Evolutionary conservation across 2,888 invertebrate species (phyloP), one percentile per base, ranked within the genome.

Genomic region (Nysson spinosus): DNA sequence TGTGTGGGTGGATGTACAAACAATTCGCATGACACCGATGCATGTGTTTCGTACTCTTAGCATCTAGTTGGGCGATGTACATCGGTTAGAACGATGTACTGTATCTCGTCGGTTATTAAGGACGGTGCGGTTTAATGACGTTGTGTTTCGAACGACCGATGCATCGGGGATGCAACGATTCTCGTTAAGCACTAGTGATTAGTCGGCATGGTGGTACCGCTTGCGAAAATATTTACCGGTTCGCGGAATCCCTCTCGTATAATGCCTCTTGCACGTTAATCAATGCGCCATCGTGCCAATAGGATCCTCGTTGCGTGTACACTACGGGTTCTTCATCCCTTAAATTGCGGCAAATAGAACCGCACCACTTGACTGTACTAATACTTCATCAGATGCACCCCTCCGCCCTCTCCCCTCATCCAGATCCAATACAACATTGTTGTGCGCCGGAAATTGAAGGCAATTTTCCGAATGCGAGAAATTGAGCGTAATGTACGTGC

Each of bases 101-200:
- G 42, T 49, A 55, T 67, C 67, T 39, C 55, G 28, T 46, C 58
- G 70, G n/a, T 73, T 79, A 75, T 80, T 77, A 72, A 71, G 64
- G 66, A 60, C 60, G 62, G 63, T 76, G 71, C 63, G 64, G 64
- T 78, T 71, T 80, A 80, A 80, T 62, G 75, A 77, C 69, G 70
- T 75, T 67, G 69, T 35, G 51, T 37, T 40, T 37, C 19, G 42
- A 54, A 44, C 34, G 49, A 40, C 17, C 30, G 34, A 19, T 42
- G 60, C 50, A 55, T 55, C 66, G 30, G 26, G 22, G 50, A 40
- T 40, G 22, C 39, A 58, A 39, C 47, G 54, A 50, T 65, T 14
- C 54, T 22, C 54, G 35, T 61, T 66, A 68, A 68, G 42, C 37
- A 50, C 46, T 17, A 42, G 35, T 50, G 66, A 68, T 68, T 66